These are phyloP conservation scores for Dryomyza anilis DNA, from an alignment of 2,888 invertebrate species.

Conservation along the genomic window DNA sequence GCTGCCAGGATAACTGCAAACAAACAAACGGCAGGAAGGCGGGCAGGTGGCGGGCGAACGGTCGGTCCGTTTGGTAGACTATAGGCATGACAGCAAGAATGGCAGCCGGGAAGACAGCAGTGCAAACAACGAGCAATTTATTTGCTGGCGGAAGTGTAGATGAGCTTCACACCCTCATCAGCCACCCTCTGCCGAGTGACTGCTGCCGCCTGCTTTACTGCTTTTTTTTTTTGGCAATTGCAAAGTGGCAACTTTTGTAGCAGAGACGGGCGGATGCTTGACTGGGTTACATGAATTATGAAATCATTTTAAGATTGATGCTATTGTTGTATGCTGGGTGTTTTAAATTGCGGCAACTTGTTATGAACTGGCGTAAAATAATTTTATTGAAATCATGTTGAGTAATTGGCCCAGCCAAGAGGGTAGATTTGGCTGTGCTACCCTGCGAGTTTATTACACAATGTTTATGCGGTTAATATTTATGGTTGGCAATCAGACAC, in stretches of 20 bases:
- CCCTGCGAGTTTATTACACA: constrained; percentile 40
- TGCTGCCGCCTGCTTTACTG: background rate
- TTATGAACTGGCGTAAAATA: constrained; percentile 33
- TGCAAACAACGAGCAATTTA: constrained; percentile 58
- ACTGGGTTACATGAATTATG: constrained; percentile 62
- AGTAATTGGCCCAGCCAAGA: constrained; percentile 49
- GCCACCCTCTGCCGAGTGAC: background rate
- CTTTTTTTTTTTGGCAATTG: constrained; percentile 3
- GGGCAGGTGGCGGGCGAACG: background rate
- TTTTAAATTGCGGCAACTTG: constrained; percentile 33
- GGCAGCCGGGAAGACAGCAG: too few relatives aligned
- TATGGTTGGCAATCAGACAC: constrained; percentile 48
- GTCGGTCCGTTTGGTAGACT: too few relatives aligned
- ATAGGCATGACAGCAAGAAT: constrained; percentile 6
- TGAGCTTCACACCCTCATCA: constrained; percentile 30
- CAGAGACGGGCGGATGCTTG: background rate
- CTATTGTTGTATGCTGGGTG: constrained; percentile 42
- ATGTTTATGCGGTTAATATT: constrained; percentile 58
- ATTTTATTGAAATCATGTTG: constrained; percentile 60
- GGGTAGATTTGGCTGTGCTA: constrained; percentile 15
- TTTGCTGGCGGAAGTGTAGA: constrained; percentile 44
- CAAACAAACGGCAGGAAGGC: background rate
- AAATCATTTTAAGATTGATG: constrained; percentile 62
- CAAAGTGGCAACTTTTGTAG: constrained; percentile 6
- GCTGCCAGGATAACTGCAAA: constrained; percentile 35